These are phyloP conservation scores for Tetramorium parvispinum DNA, from an alignment of 1,140 invertebrate species.

Conservation along the genomic window DNA sequence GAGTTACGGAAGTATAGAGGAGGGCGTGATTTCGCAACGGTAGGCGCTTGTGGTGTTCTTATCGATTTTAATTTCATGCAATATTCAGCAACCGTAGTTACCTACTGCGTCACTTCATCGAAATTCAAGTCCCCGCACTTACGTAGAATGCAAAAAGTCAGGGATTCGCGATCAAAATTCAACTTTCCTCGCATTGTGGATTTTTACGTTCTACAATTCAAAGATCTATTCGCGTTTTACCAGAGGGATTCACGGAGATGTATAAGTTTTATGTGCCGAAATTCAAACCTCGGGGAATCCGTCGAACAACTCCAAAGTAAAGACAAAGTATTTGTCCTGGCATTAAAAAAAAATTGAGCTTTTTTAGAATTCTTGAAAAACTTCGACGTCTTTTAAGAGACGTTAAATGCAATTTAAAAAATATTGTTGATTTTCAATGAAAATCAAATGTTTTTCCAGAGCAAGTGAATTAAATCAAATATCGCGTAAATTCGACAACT, in stretches of 20 bases:
- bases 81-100: slow-evolving; percentile 61
- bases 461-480: neutral
- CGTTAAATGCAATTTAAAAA: neutral
- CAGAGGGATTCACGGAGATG: neutral
- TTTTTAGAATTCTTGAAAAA: neutral
- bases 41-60: slow-evolving; percentile 14
- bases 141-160: slow-evolving; percentile 38
- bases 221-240: slow-evolving; percentile 15
- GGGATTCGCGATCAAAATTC: slow-evolving; percentile 46
- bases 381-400: neutral
- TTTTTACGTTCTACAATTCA: slow-evolving; percentile 56
- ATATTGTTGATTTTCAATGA: neutral
- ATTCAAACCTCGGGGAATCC: neutral
- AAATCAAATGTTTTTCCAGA: neutral
- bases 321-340: neutral
- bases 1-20: slow-evolving; percentile 4
- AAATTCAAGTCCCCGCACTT: slow-evolving; percentile 53
- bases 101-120: slow-evolving; percentile 41
- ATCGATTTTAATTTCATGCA: slow-evolving; percentile 62
- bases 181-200: slow-evolving; percentile 37
- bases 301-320: neutral
- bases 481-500: neutral
- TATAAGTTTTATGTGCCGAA: neutral
- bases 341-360: neutral
- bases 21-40: slow-evolving; percentile 31